A percentile compares a stretch with the other conserved stretches of the same genome.
These are phyloP conservation scores for Phymastichus coffea DNA, from an alignment of 1,140 invertebrate genomes.

Conservation along the genomic window DNA sequence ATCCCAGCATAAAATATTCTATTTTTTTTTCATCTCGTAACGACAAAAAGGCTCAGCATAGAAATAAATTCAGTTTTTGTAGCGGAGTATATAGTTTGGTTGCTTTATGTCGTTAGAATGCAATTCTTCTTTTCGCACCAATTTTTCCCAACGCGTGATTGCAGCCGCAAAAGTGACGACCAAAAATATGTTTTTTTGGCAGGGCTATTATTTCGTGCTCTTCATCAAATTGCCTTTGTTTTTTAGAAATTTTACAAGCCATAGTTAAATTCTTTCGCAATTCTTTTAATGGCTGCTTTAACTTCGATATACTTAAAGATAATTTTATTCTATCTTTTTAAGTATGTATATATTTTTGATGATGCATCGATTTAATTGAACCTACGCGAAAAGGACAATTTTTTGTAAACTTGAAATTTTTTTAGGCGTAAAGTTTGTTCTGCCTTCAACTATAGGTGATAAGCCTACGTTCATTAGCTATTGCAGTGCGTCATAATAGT, in stretches of 20 bases:
- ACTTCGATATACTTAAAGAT: conserved; percentile 13
- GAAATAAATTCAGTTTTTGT: too few species aligned
- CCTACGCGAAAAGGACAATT: too few species aligned
- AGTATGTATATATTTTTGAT: not conserved
- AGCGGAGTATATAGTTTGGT: too few species aligned
- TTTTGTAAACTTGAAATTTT: not conserved
- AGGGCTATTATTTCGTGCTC: not conserved
- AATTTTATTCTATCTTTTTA: not conserved
- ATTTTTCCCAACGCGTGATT: conserved; percentile 2
- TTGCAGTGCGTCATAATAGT: conserved; percentile 3
- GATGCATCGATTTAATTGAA: too few species aligned
- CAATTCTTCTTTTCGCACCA: not conserved
- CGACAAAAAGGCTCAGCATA: too few species aligned
- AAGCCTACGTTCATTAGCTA: conserved; percentile 1
- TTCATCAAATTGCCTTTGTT: not conserved
- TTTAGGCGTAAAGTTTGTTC: conserved; percentile 3
- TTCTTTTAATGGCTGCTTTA: not conserved
- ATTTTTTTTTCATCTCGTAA: too few species aligned
- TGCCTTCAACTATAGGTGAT: not conserved
- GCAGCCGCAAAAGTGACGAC: conserved; percentile 27
- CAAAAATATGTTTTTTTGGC: conserved; percentile 22
- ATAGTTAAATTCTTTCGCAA: not conserved
- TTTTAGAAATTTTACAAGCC: not conserved
- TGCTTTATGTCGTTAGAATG: too few species aligned
- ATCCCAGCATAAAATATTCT: not conserved